Percentiles rank a stretch among this genome's conserved stretches.
These are phyloP conservation scores for Drosophila bunnanda DNA, from an alignment of 2,888 invertebrate species.

Conservation along the genomic window DNA sequence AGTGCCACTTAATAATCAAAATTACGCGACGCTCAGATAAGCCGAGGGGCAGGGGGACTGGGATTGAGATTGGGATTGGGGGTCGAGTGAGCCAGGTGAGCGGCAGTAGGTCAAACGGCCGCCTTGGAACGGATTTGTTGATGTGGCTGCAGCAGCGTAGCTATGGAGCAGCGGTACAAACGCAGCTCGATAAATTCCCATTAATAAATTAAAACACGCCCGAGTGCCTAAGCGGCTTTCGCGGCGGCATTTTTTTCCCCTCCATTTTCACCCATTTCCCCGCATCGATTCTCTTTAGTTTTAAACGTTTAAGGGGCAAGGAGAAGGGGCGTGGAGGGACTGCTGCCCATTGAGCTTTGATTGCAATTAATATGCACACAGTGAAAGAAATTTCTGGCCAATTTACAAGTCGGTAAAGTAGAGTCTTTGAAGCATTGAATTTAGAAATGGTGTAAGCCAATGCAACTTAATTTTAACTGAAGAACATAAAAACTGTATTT, in stretches of 20 bases:
- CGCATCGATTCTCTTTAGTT: conserved; percentile 44
- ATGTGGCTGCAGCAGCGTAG: conserved; percentile 4
- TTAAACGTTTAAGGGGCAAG: conserved; percentile 49
- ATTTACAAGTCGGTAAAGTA: background rate
- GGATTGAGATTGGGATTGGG: background rate
- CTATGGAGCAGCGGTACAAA: conserved; percentile 27
- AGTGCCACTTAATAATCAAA: conserved; percentile 80
- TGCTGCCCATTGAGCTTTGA: conserved; percentile 72
- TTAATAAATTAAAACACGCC: conserved; percentile 61
- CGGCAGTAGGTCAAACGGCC: conserved; percentile 42
- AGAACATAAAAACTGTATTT: too few relatives aligned
- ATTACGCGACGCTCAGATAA: conserved; percentile 78
- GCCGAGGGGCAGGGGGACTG: conserved; percentile 31
- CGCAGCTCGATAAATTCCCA: conserved; percentile 54
- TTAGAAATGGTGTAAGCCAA: background rate
- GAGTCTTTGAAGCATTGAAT: background rate
- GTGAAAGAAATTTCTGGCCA: background rate
- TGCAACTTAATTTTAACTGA: too few relatives aligned
- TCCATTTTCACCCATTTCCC: conserved; percentile 31
- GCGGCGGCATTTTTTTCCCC: conserved; percentile 51
- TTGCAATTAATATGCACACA: conserved; percentile 70
- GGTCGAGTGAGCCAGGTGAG: conserved; percentile 11
- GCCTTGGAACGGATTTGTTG: conserved; percentile 36
- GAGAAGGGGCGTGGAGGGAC: background rate
- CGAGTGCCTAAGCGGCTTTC: conserved; percentile 70